Evolutionary conservation across 2,888 invertebrate species (phyloP).

Genomic region (Tuta absoluta): DNA sequence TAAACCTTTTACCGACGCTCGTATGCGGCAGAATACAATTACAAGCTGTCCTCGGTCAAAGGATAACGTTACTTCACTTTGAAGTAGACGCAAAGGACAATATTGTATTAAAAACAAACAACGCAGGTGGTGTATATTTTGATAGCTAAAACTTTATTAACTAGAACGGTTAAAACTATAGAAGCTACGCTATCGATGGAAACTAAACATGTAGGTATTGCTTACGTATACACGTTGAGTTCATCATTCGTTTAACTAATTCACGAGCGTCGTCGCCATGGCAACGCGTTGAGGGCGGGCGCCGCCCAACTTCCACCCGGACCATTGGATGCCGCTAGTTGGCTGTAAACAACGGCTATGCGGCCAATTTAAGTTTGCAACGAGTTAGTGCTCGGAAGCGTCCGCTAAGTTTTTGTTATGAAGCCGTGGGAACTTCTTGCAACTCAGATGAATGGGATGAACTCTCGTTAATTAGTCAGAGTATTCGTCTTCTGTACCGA

Average conservation of each 20-base stretch:
- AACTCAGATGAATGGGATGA: conserved; percentile 24
- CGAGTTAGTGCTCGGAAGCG: conserved; percentile 35
- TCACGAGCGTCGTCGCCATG: conserved; percentile 62
- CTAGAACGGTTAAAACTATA: conserved; percentile 23
- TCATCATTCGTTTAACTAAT: conserved; percentile 73
- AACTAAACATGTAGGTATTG: not conserved
- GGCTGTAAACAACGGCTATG: conserved; percentile 58
- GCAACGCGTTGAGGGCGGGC: conserved; percentile 59
- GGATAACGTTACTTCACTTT: conserved; percentile 2
- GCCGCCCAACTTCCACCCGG: conserved; percentile 51
- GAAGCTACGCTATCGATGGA: not conserved
- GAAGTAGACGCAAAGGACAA: not conserved
- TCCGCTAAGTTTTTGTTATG: conserved; percentile 35
- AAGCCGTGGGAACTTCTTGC: conserved; percentile 23
- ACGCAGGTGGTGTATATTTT: not conserved
- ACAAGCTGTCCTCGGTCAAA: conserved; percentile 1
- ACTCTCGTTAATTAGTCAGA: conserved; percentile 23
- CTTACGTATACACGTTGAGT: conserved; percentile 50
- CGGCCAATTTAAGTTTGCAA: conserved; percentile 61
- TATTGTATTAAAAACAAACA: conserved; percentile 4
- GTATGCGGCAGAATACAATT: conserved; percentile 17
- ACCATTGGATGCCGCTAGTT: conserved; percentile 61
- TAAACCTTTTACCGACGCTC: conserved; percentile 21
- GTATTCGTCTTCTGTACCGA: not conserved
- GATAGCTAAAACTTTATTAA: not conserved